These are phyloP conservation scores for Merodon equestris DNA, from an alignment of 2,888 invertebrate genomes.

Conservation along the genomic window DNA sequence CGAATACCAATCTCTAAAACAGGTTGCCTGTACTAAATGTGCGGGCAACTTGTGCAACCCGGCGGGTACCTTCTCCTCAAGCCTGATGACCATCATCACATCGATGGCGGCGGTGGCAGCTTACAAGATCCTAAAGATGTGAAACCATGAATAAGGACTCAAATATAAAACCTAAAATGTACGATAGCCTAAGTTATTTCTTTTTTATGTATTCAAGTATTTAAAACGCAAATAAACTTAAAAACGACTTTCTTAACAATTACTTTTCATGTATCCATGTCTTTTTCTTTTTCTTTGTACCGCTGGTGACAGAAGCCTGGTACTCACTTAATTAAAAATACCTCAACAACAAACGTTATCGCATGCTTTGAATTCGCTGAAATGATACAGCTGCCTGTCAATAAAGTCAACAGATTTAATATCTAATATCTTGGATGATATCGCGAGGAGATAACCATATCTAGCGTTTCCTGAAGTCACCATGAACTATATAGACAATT, in stretches of 20 bases:
- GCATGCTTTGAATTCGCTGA: neutral
- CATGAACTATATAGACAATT: neutral
- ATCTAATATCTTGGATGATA: conserved; percentile 3
- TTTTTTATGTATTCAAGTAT: neutral
- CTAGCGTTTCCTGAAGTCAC: neutral
- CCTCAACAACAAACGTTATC: neutral
- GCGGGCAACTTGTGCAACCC: conserved; percentile 71
- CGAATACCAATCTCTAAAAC: conserved; percentile 3
- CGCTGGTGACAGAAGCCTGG: neutral
- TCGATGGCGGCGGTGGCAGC: conserved; percentile 14
- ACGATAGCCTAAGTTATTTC: too few relatives aligned
- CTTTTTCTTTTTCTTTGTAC: neutral
- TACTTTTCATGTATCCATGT: too few relatives aligned
- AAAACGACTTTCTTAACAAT: too few relatives aligned
- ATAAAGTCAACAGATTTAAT: neutral
- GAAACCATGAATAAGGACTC: neutral
- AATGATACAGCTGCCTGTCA: conserved; percentile 18
- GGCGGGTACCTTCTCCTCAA: conserved; percentile 73
- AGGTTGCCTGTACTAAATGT: conserved; percentile 66
- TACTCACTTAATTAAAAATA: conserved; percentile 16
- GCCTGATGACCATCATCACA: conserved; percentile 59
- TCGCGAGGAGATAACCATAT: conserved; percentile 1
- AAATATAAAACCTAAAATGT: neutral
- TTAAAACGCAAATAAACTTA: neutral
- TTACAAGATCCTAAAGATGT: conserved; percentile 41